Conservation (phyloP, 2,113 vertebrate genomes). For the Maccullochella peelii region DNA sequence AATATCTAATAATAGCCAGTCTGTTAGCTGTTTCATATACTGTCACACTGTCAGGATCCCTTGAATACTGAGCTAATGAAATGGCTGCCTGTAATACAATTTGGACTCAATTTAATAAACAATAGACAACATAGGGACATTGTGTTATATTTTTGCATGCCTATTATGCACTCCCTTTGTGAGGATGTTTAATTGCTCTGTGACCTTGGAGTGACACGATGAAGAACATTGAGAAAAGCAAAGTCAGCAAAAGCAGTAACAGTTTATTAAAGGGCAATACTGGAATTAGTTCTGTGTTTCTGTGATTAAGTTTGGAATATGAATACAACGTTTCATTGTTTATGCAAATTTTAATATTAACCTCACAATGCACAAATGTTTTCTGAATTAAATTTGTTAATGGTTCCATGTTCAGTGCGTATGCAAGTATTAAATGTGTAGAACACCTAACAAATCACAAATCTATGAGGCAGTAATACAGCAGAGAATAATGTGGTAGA, state of each 20-base stretch:
- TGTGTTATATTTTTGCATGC: slow-evolving; percentile 39
- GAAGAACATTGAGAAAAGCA: slow-evolving; percentile 52
- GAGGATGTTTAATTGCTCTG: slow-evolving; percentile 40
- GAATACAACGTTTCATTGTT: slow-evolving; percentile 44
- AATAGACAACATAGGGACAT: slow-evolving; percentile 34
- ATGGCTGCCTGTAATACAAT: slow-evolving; percentile 39
- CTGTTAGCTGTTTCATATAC: slow-evolving; percentile 55
- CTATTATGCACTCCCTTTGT: slow-evolving; percentile 26
- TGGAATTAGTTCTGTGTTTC: slow-evolving; percentile 34
- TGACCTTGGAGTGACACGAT: slow-evolving; percentile 65
- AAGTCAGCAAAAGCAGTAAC: slow-evolving; percentile 57
- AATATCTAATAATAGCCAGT: slow-evolving; percentile 76
- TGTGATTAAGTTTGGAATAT: slow-evolving; percentile 43
- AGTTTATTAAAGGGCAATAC: slow-evolving; percentile 41
- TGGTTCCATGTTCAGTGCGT: slow-evolving; percentile 2
- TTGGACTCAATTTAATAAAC: slow-evolving; percentile 43
- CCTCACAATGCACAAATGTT: slow-evolving; percentile 29
- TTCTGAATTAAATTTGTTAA: slow-evolving; percentile 37
- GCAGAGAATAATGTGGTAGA: slow-evolving; percentile 55
- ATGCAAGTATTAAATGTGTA: not conserved
- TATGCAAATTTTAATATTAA: slow-evolving; percentile 38
- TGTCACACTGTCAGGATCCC: slow-evolving; percentile 60
- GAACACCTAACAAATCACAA: slow-evolving; percentile 48
- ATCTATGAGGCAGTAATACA: slow-evolving; percentile 30
- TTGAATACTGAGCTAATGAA: slow-evolving; percentile 57